A percentile compares a stretch with the other conserved stretches of the same genome.
Evolutionary conservation across 2,888 invertebrate genomes (phyloP).

Genomic region (Nesidiocoris tenuis): DNA sequence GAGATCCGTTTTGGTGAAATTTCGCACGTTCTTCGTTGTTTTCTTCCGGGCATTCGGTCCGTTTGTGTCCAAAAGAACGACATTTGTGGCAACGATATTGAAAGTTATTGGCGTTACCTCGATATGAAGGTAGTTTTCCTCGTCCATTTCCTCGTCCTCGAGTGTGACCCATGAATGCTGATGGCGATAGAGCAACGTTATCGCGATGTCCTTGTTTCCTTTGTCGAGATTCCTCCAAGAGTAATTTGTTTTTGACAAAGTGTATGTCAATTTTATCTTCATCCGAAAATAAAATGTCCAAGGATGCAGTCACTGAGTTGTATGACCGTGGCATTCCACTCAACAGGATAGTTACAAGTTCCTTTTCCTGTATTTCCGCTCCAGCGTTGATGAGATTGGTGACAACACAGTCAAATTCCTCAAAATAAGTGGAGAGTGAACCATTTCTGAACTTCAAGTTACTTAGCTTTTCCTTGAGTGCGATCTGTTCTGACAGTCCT

Average conservation of each 20-base stretch:
- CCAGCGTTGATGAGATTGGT: no score
- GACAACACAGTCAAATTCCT: no score
- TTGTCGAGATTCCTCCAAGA: conserved; percentile 3
- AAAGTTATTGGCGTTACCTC: no score
- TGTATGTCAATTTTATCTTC: neutral
- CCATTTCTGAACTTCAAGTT: conserved; percentile 18
- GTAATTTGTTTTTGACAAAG: conserved; percentile 7
- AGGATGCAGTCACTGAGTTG: neutral
- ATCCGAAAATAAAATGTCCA: no score
- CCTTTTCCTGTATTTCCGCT: no score
- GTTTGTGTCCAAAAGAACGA: conserved; percentile 1
- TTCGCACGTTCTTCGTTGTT: neutral
- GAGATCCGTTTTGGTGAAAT: conserved; percentile 5
- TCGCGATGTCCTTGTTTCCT: conserved; percentile 1
- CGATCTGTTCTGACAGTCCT: conserved; percentile 19
- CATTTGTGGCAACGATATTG: no score
- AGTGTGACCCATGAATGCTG: conserved; percentile 12
- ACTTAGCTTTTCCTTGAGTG: neutral
- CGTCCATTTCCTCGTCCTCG: no score
- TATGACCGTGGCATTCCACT: no score
- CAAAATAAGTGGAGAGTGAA: neutral
- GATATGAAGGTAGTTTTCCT: no score
- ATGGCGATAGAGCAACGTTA: neutral
- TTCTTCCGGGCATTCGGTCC: conserved; percentile 2
- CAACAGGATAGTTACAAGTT: no score